Base-by-base conservation (phyloP, 1,140 invertebrate genomes). In the Nephila pilipes region DNA sequence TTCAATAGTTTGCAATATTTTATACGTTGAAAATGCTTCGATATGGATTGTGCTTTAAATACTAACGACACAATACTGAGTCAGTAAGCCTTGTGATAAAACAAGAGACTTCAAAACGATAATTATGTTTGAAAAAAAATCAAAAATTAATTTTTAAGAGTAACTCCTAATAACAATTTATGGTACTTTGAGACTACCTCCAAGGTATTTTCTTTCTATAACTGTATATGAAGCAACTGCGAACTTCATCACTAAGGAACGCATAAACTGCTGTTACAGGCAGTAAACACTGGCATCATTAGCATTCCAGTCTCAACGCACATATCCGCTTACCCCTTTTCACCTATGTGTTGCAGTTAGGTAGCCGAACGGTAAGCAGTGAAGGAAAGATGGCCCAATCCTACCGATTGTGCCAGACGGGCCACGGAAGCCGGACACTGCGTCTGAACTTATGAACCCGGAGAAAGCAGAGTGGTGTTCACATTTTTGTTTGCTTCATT, bases 401-500 rank as follows among this genome's bases (percentile, higher is more conserved):
- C 69, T 18, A 54, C 16, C 80, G 55, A 87, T 87, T 58, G 69
- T 38, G 89, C 20, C 69, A 75, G 69, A 75, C 69, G 20, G 55
- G 57, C 89, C 55, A 55, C 89, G 89, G 89, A 90, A 90, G 89
- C 89, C 89, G 89, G 89, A 90, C 89, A 55, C 65, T 79, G 65
- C 12, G 46, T 38, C 29, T 79, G 87, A 79, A 54, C 87, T 32
- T 79, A 36, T 90, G 89, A 90, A 90, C 89, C 89, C 89, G 89
- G 89, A 90, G 89, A 90, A 90, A 90, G 89, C 54, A 32, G 46
- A 79, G 65, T 55, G 46, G 25, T 36, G 69, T 75, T 75, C 69
- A 20, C 29, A 85, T 85, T 29, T 85, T 57, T 83, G 38, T 54
- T 65, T 46, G 46, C 22, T 12, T 89, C 54, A 32, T 89, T 89